These are phyloP conservation scores for Ochropleura leucogaster DNA, from an alignment of 2,888 invertebrate genomes.

Conservation along the genomic window DNA sequence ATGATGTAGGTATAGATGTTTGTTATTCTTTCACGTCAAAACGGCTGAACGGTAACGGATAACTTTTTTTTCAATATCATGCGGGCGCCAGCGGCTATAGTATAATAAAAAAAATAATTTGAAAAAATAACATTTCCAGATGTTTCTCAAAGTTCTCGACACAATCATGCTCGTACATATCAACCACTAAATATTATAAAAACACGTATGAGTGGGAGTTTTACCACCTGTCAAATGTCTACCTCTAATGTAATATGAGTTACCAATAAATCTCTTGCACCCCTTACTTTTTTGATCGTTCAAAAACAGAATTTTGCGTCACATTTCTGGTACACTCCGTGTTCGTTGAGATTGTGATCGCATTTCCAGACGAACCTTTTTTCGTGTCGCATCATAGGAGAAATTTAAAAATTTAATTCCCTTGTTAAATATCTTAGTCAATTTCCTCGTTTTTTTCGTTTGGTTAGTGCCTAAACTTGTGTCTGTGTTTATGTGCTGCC, in stretches of 20 bases:
- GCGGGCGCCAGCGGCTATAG: too few species aligned
- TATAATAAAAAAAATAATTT: too few species aligned
- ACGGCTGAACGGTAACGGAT: too few species aligned
- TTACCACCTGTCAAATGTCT: conserved; percentile 33
- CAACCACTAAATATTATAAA: neutral
- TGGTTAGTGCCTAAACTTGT: too few species aligned
- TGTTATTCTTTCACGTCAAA: too few species aligned
- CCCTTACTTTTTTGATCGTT: conserved; percentile 20
- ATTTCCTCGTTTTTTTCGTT: too few species aligned
- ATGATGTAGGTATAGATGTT: too few species aligned
- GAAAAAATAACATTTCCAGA: too few species aligned
- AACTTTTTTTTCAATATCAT: too few species aligned
- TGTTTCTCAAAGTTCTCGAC: neutral
- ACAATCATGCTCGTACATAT: neutral
- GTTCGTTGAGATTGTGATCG: neutral
- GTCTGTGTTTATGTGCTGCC: too few species aligned
- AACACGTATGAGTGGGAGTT: neutral
- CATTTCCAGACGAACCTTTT: neutral
- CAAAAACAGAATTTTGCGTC: conserved; percentile 12
- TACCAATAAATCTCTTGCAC: conserved; percentile 44
- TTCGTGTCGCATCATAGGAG: neutral
- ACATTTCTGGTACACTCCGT: conserved; percentile 4
- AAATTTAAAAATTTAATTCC: neutral
- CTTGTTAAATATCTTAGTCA: neutral
- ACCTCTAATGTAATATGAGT: conserved; percentile 32